Evolutionary conservation across 2,888 invertebrate species (phyloP), one percentile per base, ranked within the genome.

Genomic region (Sesia bembeciformis): DNA sequence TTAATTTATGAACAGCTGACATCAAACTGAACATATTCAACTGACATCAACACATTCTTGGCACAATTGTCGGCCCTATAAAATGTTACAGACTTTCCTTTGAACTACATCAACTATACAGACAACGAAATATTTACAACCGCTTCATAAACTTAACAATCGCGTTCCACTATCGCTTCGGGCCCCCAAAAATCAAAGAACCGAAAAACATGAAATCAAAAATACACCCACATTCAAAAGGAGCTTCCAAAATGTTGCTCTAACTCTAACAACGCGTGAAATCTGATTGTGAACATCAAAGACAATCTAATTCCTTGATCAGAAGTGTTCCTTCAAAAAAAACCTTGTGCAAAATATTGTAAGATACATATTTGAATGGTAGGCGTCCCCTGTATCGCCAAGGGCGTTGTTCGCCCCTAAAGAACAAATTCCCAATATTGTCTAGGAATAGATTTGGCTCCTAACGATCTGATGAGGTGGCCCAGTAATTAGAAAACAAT

Each of bases 241-340:
- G 70, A 73, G 68, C 76, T 78, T 87, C 79, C 81, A 78, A 78
- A 79, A 75, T 85, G 81, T 81, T 85, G 76, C 82, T 81, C 77
- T 76, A 78, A 72, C 79, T 80, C 83, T 87, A 87, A 86, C 86
- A 78, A 86, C 72, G 79, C 87, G 83, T 86, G 80, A 87, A 87
- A 87, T 88, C 86, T 77, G 79, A 81, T 88, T 87, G 81, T 74
- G 75, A 80, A 76, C 83, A 75, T 87, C 87, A 87, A 87, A 39
- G 40, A 40, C 58, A 57, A 63, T 66, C 60, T 57, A 68, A 62
- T 55, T 49, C 49, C 39, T 62, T 60, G 59, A 62, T 61, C 54
- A 39, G 23, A 5, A 4, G 42, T 40, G 52, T 23, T 57, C 55
- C 51, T 49, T 42, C 46, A 61, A 64, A 63, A 52, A 59, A 51